Percentiles rank a stretch among this genome's conserved stretches.
phyloP scores from a whole-genome alignment of 2,797 vertebrate genomes.

The Erithacus rubecula region DNA sequence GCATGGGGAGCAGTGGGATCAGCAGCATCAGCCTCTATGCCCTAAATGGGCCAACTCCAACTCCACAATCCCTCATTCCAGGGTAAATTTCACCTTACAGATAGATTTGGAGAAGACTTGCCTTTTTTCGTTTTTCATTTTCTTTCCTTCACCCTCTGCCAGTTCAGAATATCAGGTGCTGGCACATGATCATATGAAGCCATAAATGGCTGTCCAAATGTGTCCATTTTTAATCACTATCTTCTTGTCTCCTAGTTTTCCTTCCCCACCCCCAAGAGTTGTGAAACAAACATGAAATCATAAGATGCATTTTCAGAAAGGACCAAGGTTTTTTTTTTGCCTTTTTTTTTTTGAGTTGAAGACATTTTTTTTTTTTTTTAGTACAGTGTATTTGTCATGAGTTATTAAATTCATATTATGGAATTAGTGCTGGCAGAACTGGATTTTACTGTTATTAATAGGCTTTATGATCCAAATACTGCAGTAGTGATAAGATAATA shows the following conservation, averaged over 20 bases:
- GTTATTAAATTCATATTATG: not conserved
- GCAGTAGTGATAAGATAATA: not conserved
- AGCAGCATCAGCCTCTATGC: slow-evolving; percentile 88
- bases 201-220: not conserved
- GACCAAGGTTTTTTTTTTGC: not conserved
- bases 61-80: slow-evolving; percentile 85
- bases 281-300: not conserved
- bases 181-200: not conserved
- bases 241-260: not conserved
- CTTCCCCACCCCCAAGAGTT: not conserved
- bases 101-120: not conserved
- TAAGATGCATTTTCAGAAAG: not conserved
- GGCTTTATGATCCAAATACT: not conserved
- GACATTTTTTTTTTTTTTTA: not conserved
- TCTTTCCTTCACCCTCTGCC: accelerated
- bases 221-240: not conserved
- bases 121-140: not conserved
- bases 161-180: not conserved
- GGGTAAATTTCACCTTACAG: slow-evolving; percentile 78
- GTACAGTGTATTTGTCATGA: not conserved
- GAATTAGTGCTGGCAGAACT: not conserved
- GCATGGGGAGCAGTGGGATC: slow-evolving; percentile 92
- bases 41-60: slow-evolving; percentile 85
- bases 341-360: not conserved
- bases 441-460: not conserved